A percentile compares a stretch with the other conserved stretches of the same genome.
These are phyloP conservation scores for Protonibea diacanthus DNA, from an alignment of 2,797 vertebrate species.

Conservation along the genomic window DNA sequence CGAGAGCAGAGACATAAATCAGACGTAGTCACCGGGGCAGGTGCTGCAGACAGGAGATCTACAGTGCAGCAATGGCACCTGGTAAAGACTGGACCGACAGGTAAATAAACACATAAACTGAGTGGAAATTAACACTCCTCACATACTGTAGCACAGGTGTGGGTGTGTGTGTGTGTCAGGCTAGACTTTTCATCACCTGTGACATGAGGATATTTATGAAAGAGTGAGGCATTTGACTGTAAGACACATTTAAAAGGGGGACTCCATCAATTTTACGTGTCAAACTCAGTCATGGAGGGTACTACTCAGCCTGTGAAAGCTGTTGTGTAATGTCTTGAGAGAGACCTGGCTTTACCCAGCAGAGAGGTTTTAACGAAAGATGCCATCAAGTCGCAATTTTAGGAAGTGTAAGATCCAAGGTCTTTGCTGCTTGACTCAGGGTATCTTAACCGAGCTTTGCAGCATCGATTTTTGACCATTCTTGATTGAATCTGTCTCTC, in stretches of 20 bases:
- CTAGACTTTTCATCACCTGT: slow-evolving; percentile 1
- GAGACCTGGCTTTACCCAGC: not conserved
- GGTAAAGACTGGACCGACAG: slow-evolving; percentile 27
- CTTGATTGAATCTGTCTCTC: not conserved
- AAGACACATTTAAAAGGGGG: not conserved
- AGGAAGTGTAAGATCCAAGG: not conserved
- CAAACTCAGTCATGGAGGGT: not conserved
- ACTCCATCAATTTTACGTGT: not conserved
- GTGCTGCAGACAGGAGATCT: slow-evolving; percentile 47
- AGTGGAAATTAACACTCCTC: slow-evolving; percentile 35
- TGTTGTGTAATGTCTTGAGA: not conserved
- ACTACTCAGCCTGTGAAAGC: not conserved
- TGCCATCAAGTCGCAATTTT: not conserved
- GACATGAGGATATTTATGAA: slow-evolving; percentile 8
- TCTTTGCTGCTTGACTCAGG: not conserved
- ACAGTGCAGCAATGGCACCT: slow-evolving; percentile 33
- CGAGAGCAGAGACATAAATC: slow-evolving; percentile 55
- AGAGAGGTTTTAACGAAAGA: not conserved
- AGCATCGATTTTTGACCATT: not conserved
- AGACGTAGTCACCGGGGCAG: slow-evolving; percentile 23
- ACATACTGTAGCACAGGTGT: not conserved
- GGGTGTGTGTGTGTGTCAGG: not conserved
- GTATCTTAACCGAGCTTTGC: not conserved
- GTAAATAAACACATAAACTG: slow-evolving; percentile 45
- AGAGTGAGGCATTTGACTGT: not conserved